Evolutionary conservation across 2,113 vertebrate genomes (phyloP).

Genomic region (Pluvianellus socialis): DNA sequence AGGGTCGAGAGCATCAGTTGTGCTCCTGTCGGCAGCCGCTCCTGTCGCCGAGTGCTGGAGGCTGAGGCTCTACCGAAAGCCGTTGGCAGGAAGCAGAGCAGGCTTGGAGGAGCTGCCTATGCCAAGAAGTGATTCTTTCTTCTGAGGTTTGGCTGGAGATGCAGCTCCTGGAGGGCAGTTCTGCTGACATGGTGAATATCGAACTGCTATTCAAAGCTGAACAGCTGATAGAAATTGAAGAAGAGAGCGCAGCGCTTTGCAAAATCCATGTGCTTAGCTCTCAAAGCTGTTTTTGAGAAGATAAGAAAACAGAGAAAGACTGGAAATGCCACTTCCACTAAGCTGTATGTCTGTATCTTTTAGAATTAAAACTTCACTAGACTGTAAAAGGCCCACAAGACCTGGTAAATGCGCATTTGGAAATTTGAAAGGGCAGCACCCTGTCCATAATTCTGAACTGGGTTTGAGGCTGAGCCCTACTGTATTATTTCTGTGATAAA

Average conservation of each 20-base stretch:
- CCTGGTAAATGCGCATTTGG: neutral
- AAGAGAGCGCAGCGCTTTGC: neutral
- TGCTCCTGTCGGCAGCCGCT: neutral
- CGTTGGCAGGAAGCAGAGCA: neutral
- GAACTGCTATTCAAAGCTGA: neutral
- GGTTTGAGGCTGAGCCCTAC: neutral
- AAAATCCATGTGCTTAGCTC: neutral
- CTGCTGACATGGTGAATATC: neutral
- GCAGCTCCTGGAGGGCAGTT: neutral
- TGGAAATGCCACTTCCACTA: neutral
- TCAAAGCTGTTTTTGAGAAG: neutral
- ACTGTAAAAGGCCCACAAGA: neutral
- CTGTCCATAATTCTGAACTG: neutral
- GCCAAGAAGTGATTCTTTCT: neutral
- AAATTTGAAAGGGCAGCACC: neutral
- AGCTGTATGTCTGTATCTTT: neutral
- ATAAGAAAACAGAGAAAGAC: neutral
- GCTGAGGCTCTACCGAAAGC: neutral
- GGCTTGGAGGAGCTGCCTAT: neutral
- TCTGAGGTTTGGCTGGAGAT: neutral
- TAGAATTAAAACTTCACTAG: neutral
- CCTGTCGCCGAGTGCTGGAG: neutral
- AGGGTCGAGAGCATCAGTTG: neutral
- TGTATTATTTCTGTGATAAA: neutral
- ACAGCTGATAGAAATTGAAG: conserved; percentile 19